Conservation (phyloP, 2,113 vertebrate genomes). For the Aix galericulata region DNA sequence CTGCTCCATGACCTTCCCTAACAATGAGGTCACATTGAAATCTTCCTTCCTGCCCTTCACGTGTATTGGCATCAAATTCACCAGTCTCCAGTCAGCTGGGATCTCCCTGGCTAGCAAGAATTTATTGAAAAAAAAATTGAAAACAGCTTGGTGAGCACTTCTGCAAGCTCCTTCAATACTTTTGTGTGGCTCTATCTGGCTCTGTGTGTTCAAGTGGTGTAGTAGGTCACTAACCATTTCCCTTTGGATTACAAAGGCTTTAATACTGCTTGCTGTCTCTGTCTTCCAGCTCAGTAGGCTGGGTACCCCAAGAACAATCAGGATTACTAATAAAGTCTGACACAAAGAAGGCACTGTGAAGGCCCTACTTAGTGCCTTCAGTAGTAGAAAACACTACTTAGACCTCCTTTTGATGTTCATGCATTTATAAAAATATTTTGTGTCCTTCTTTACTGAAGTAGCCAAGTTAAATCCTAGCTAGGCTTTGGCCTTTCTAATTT, state of each 20-base stretch:
- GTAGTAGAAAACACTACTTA: too few species aligned
- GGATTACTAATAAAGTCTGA: not conserved
- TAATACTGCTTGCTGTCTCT: not conserved
- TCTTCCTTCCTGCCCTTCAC: not conserved
- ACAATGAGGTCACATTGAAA: not conserved
- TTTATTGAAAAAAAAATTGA: not conserved
- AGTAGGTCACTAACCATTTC: not conserved
- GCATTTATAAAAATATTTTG: not conserved
- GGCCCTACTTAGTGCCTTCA: too few species aligned
- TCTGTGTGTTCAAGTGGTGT: not conserved
- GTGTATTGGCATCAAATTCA: not conserved
- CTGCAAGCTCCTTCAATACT: not conserved
- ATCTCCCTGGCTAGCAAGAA: not conserved
- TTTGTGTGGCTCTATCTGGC: not conserved
- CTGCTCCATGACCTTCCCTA: not conserved
- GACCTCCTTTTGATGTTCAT: not conserved
- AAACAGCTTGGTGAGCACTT: not conserved
- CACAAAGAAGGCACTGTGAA: not conserved
- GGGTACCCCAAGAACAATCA: not conserved
- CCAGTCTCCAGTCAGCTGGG: not conserved
- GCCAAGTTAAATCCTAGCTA: not conserved
- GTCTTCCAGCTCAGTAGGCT: not conserved
- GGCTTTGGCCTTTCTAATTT: not conserved
- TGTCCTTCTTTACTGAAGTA: not conserved
- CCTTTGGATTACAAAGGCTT: not conserved